These are phyloP conservation scores for Helleia helle DNA, from an alignment of 2,888 invertebrate genomes.

Conservation along the genomic window DNA sequence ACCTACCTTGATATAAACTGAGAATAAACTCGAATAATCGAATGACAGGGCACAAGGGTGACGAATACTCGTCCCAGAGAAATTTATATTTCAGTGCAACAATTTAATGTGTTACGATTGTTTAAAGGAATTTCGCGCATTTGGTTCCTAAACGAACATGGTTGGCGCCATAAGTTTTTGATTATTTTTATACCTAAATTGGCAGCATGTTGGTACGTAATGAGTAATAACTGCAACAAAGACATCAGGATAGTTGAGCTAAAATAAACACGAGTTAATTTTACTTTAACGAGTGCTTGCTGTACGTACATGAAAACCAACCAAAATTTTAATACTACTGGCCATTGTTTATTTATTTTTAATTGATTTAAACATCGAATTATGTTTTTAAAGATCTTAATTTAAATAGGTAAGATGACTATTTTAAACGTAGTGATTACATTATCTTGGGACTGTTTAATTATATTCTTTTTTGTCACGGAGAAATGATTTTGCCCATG, in stretches of 20 bases:
- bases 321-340: too few species aligned
- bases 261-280: constrained; percentile 31
- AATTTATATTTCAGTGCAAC: constrained; percentile 3
- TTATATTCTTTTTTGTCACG: too few species aligned
- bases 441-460: too few species aligned
- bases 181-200: constrained; percentile 51
- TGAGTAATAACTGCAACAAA: constrained; percentile 54
- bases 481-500: too few species aligned
- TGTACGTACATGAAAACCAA: background rate
- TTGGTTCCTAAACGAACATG: background rate
- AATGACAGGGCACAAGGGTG: background rate
- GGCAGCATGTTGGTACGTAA: constrained; percentile 40
- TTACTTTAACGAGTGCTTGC: constrained; percentile 12
- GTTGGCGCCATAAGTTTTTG: constrained; percentile 50
- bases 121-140: constrained; percentile 7
- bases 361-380: too few species aligned
- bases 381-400: too few species aligned
- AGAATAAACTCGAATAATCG: background rate
- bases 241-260: constrained; percentile 26
- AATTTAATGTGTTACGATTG: constrained; percentile 8
- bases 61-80: too few species aligned
- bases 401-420: too few species aligned
- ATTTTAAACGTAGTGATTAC: too few species aligned
- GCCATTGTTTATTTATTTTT: too few species aligned
- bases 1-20: too few species aligned